Evolutionary conservation across 2,113 vertebrate genomes (phyloP).

Genomic region (Spilogale gracilis): DNA sequence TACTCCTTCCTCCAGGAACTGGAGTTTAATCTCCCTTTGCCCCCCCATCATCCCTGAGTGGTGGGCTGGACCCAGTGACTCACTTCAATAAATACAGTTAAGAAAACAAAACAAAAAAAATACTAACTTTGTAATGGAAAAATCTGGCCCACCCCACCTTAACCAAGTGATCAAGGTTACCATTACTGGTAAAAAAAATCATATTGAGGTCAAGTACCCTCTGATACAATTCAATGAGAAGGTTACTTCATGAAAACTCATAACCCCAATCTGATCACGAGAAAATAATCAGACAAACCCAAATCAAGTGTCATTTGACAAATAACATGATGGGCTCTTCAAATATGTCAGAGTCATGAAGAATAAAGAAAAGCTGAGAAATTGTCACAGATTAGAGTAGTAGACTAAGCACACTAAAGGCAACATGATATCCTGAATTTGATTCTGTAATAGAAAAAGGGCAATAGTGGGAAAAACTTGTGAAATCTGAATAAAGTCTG

Average conservation of each 20-base stretch:
- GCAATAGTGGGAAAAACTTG: neutral
- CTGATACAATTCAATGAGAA: neutral
- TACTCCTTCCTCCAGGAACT: neutral
- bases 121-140: neutral
- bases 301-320: neutral
- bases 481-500: neutral
- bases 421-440: neutral
- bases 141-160: neutral
- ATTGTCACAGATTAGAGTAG: neutral
- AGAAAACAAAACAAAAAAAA: conserved; percentile 24
- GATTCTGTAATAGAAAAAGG: neutral
- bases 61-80: neutral
- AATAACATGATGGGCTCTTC: neutral
- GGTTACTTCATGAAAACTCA: neutral
- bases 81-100: neutral
- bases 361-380: neutral
- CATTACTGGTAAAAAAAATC: neutral
- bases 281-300: neutral
- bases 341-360: neutral
- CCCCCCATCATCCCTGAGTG: neutral
- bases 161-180: neutral
- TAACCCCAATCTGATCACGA: neutral
- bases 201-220: neutral
- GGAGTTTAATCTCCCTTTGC: neutral
- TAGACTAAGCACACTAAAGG: neutral